Evolutionary conservation across 1,140 invertebrate genomes (phyloP).

Genomic region (Pentalonia nigronervosa): DNA sequence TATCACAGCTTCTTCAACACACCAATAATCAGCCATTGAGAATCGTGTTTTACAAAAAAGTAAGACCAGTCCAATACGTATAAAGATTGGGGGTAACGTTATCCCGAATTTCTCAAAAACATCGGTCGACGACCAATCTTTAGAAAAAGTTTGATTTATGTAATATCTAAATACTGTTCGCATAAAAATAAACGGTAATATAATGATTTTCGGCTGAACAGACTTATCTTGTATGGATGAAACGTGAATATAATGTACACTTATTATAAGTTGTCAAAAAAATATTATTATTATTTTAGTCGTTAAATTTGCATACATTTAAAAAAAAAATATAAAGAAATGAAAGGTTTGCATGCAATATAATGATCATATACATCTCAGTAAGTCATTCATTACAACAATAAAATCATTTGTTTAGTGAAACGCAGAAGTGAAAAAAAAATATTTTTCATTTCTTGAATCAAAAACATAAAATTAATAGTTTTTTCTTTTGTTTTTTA

Average conservation of each 20-base stretch:
- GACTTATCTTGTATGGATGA: background rate
- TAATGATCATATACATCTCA: background rate
- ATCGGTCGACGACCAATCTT: background rate
- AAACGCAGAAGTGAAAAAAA: background rate
- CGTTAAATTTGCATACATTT: background rate
- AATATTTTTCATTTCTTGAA: background rate
- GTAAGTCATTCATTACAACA: background rate
- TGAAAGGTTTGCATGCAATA: background rate
- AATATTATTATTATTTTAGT: background rate
- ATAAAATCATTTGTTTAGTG: background rate
- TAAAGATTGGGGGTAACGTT: too few relatives aligned
- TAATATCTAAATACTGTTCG: background rate
- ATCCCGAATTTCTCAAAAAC: background rate
- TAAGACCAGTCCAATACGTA: background rate
- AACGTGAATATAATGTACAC: background rate
- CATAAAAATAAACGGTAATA: too few relatives aligned
- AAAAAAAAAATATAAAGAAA: background rate
- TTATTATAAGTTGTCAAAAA: background rate
- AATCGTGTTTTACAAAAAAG: background rate
- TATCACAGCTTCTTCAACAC: rapidly evolving
- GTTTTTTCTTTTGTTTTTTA: background rate
- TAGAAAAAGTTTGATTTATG: too few relatives aligned
- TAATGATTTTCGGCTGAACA: too few relatives aligned
- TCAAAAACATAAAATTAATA: background rate
- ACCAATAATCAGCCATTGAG: background rate